phyloP scores from a whole-genome alignment of 1,140 invertebrate species.

The Lepidurus apus region DNA sequence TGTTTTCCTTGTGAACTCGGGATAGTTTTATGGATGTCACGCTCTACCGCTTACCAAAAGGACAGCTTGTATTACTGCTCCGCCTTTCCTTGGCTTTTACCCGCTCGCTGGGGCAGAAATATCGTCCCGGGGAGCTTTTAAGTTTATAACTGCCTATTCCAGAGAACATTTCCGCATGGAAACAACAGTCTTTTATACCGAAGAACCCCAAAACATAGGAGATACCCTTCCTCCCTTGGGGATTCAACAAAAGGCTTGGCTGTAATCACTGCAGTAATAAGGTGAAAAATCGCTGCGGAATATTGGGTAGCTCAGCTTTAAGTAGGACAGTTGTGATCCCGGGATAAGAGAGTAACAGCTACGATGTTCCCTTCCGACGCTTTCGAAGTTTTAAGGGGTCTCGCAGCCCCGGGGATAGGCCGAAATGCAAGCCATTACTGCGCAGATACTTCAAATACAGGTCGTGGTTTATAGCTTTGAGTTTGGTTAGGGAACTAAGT shows the following conservation, averaged over 20 bases:
- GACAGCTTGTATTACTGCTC: neutral
- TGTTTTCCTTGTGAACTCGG: neutral
- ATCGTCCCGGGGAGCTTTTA: neutral
- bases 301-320: neutral
- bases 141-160: slow-evolving; percentile 15
- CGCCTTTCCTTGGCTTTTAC: neutral
- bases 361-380: neutral
- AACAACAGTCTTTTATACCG: neutral
- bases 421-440: neutral
- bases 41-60: slow-evolving; percentile 21
- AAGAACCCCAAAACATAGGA: neutral
- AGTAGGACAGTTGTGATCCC: neutral
- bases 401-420: neutral
- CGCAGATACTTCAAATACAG: neutral
- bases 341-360: neutral
- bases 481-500: too few relatives aligned
- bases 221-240: neutral
- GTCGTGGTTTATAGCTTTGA: neutral
- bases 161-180: neutral
- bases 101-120: slow-evolving; percentile 12
- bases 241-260: neutral
- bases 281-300: neutral
- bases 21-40: slow-evolving; percentile 12
- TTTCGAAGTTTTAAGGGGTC: neutral
- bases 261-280: slow-evolving; percentile 19